Percentiles rank a stretch among this genome's conserved stretches.
These are phyloP conservation scores for Stomatorhinus ivindoensis DNA, from an alignment of 2,113 vertebrate species.

Conservation along the genomic window DNA sequence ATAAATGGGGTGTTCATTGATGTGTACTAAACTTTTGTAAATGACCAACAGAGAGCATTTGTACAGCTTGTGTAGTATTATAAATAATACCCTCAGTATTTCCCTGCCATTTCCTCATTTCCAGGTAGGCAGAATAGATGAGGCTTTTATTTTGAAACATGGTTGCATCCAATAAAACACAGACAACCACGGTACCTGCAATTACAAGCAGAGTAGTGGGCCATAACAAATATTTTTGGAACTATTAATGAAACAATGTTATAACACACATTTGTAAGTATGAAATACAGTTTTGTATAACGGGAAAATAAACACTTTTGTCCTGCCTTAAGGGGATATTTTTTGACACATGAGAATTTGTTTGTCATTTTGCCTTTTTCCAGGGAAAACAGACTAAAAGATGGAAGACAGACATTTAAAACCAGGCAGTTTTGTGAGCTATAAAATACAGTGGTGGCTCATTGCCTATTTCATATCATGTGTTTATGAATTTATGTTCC, in stretches of 20 bases:
- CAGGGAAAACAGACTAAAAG: not conserved
- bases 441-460: not conserved
- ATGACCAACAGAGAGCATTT: slow-evolving; percentile 16
- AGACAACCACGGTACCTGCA: not conserved
- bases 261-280: not conserved
- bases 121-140: not conserved
- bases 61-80: slow-evolving; percentile 20
- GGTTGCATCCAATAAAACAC: not conserved
- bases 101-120: not conserved
- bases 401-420: not conserved
- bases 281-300: not conserved
- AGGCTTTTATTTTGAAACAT: not conserved
- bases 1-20: slow-evolving; percentile 10
- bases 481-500: not conserved
- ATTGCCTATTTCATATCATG: not conserved
- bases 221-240: not conserved
- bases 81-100: not conserved
- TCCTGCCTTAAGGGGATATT: not conserved
- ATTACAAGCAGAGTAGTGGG: not conserved
- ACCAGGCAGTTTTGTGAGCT: not conserved
- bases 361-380: not conserved
- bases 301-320: not conserved
- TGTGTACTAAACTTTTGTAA: slow-evolving; percentile 16
- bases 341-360: not conserved
- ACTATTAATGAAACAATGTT: not conserved